These are phyloP conservation scores for Laupala kohalensis DNA, from an alignment of 1,140 invertebrate genomes.

Conservation along the genomic window DNA sequence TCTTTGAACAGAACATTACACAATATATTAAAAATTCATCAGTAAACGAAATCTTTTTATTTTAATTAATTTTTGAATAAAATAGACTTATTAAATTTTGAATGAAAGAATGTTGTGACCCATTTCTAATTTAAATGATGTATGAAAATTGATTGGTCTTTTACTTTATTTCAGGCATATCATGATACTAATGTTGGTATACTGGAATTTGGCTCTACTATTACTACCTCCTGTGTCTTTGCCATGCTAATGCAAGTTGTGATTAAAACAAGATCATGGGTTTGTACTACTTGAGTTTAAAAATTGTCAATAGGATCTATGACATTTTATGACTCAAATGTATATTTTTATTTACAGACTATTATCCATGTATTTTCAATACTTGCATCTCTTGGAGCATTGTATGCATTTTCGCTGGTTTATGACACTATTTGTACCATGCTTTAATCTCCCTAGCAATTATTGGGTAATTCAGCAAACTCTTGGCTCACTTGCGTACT, in stretches of 20 bases:
- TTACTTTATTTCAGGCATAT: constrained; percentile 53
- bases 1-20: neutral
- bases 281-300: constrained; percentile 31
- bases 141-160: no score
- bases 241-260: constrained; percentile 71
- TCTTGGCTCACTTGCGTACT: constrained; percentile 58
- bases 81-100: no score
- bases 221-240: constrained; percentile 70
- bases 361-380: constrained; percentile 69
- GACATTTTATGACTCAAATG: constrained; percentile 10
- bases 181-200: constrained; percentile 64
- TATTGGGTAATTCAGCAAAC: constrained; percentile 76
- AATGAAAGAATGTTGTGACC: no score
- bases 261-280: constrained; percentile 86
- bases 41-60: neutral
- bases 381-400: constrained; percentile 59
- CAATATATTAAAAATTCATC: neutral
- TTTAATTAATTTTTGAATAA: neutral
- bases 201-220: constrained; percentile 79
- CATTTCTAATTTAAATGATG: no score
- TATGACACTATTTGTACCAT: constrained; percentile 69
- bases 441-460: constrained; percentile 60
- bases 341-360: constrained; percentile 50
- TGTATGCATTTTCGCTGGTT: constrained; percentile 70
- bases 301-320: no score